These are phyloP conservation scores for Pimephales promelas DNA, from an alignment of 2,113 vertebrate genomes.

Conservation along the genomic window DNA sequence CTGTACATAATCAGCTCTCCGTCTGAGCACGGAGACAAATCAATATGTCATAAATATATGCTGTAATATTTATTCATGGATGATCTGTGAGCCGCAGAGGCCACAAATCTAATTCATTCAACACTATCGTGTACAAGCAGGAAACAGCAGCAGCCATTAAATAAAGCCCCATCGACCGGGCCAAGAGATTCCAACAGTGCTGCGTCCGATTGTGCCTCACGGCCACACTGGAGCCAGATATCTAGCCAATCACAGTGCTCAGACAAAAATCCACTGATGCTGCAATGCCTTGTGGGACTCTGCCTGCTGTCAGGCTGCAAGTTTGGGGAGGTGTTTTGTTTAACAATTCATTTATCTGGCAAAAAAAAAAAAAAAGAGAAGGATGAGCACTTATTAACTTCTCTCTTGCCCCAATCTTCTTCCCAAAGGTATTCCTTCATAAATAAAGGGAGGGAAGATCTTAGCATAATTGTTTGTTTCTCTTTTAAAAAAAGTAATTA, in stretches of 20 bases:
- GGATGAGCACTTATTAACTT: constrained; percentile 45
- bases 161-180: constrained; percentile 39
- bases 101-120: constrained; percentile 48
- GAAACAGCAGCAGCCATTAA: constrained; percentile 49
- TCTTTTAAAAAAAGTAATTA: constrained; percentile 71
- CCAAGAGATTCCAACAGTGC: constrained; percentile 31
- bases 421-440: constrained; percentile 45
- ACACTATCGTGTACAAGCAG: constrained; percentile 22
- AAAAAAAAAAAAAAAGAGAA: constrained; percentile 41
- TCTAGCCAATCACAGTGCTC: constrained; percentile 24
- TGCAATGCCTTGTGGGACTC: constrained; percentile 47
- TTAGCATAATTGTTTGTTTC: constrained; percentile 75
- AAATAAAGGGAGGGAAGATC: constrained; percentile 49
- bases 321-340: constrained; percentile 32
- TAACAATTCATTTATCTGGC: constrained; percentile 46
- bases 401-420: constrained; percentile 34
- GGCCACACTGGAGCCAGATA: neutral
- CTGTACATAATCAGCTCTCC: neutral
- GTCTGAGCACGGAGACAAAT: constrained; percentile 19
- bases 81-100: constrained; percentile 44
- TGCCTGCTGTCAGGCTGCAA: constrained; percentile 34
- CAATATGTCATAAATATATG: constrained; percentile 48
- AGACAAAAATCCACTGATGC: constrained; percentile 39
- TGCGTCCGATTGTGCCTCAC: neutral
- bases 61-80: constrained; percentile 42